Percentiles rank a stretch among this genome's conserved stretches.
Conservation (phyloP, 2,113 vertebrate species). For the Calidris pygmaea region DNA sequence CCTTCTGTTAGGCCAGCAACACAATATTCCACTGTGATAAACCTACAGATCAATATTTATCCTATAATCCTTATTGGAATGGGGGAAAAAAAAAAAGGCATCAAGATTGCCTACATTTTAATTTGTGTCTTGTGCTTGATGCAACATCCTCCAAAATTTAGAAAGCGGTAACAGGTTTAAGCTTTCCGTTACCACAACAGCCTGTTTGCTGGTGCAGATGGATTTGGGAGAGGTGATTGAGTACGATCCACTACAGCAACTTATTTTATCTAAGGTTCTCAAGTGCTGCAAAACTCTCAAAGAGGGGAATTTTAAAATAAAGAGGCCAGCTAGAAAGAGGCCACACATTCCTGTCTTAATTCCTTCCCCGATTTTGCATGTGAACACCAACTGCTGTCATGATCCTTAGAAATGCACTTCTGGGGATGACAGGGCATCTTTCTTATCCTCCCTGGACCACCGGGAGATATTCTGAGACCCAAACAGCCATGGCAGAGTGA, state of each 20-base stretch:
- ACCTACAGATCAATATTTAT: background rate
- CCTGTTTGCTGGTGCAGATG: accelerated
- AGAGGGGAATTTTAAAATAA: background rate
- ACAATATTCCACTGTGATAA: background rate
- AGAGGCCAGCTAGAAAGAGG: background rate
- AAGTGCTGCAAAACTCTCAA: background rate
- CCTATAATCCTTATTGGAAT: background rate
- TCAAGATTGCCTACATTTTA: background rate
- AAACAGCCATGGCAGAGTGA: background rate
- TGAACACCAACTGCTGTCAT: background rate
- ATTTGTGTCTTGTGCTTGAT: background rate
- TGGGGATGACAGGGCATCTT: background rate
- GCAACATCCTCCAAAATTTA: background rate
- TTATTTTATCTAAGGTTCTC: background rate
- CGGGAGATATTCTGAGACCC: background rate
- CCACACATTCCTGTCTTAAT: background rate
- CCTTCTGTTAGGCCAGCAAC: background rate
- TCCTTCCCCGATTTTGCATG: background rate
- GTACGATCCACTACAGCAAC: background rate
- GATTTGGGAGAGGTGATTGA: background rate
- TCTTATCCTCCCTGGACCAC: background rate
- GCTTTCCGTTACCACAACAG: background rate
- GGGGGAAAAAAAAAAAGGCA: background rate
- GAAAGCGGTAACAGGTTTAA: background rate
- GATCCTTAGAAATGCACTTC: background rate